Evolutionary conservation across 2,113 vertebrate genomes (phyloP).

Genomic region (Phyllostomus discolor): DNA sequence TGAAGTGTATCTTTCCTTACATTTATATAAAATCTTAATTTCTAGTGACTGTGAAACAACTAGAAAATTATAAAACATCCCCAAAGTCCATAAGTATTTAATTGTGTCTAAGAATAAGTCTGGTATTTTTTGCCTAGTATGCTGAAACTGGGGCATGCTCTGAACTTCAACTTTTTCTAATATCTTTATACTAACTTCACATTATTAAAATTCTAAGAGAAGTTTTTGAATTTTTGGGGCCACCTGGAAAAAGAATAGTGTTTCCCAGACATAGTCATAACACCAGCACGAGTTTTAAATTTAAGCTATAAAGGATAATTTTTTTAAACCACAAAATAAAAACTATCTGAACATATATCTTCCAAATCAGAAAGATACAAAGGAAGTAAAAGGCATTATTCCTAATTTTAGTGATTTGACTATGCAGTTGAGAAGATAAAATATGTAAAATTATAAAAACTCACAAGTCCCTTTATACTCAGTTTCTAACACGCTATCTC

Average conservation of each 20-base stretch:
- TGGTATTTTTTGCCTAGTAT: neutral
- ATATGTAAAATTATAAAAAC: neutral
- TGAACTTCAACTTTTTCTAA: neutral
- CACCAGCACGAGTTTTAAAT: neutral
- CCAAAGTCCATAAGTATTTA: slow-evolving; percentile 42
- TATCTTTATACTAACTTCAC: neutral
- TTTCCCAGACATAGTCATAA: neutral
- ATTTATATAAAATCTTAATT: neutral
- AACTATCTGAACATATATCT: neutral
- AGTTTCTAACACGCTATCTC: neutral
- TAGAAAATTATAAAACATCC: slow-evolving; percentile 55
- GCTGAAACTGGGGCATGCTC: slow-evolving; percentile 55
- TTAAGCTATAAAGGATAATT: neutral
- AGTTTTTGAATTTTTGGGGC: neutral
- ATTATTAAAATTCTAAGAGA: neutral
- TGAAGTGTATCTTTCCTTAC: neutral
- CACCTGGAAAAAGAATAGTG: neutral
- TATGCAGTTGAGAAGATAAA: neutral
- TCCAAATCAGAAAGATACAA: neutral
- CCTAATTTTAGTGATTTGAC: neutral
- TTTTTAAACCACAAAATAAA: neutral
- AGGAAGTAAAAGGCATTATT: neutral
- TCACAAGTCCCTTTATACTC: neutral
- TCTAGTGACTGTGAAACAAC: neutral
- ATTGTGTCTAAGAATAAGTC: slow-evolving; percentile 57